Evolutionary conservation across 2,888 invertebrate genomes (phyloP).

Genomic region (Hemicrepidius hirtus): DNA sequence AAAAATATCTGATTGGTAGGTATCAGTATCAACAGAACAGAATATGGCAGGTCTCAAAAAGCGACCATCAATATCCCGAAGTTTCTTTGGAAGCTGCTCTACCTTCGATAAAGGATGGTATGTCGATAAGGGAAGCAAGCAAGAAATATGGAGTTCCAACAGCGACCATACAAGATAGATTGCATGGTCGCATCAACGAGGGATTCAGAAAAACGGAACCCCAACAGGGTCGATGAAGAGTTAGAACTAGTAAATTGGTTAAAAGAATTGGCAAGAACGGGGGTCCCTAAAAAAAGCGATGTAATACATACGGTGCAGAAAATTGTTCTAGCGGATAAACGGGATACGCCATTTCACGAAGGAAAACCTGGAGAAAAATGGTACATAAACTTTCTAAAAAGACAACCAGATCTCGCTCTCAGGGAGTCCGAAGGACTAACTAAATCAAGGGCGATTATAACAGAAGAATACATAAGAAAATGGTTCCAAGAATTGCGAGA

Average conservation of each 20-base stretch:
- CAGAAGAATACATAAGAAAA: constrained; percentile 60
- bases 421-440: constrained; percentile 60
- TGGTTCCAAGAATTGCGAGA: too few species aligned
- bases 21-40: too few species aligned
- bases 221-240: constrained; percentile 57
- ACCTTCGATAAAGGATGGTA: constrained; percentile 57
- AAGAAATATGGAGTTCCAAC: constrained; percentile 20
- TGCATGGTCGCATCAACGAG: constrained; percentile 52
- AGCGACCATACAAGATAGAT: constrained; percentile 36
- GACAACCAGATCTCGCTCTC: constrained; percentile 59
- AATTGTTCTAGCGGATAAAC: constrained; percentile 41
- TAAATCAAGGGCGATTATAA: constrained; percentile 61
- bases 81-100: constrained; percentile 4
- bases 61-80: constrained; percentile 8
- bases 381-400: constrained; percentile 60
- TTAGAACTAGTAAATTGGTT: constrained; percentile 58
- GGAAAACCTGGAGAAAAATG: constrained; percentile 55
- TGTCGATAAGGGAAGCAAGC: constrained; percentile 42
- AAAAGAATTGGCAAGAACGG: constrained; percentile 57
- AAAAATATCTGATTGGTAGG: too few species aligned
- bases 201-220: constrained; percentile 55
- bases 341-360: constrained; percentile 47
- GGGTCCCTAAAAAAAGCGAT: constrained; percentile 60
- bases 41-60: too few species aligned
- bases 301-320: constrained; percentile 59